Conservation (phyloP, 2,113 vertebrate species). For the Ochotona princeps region DNA sequence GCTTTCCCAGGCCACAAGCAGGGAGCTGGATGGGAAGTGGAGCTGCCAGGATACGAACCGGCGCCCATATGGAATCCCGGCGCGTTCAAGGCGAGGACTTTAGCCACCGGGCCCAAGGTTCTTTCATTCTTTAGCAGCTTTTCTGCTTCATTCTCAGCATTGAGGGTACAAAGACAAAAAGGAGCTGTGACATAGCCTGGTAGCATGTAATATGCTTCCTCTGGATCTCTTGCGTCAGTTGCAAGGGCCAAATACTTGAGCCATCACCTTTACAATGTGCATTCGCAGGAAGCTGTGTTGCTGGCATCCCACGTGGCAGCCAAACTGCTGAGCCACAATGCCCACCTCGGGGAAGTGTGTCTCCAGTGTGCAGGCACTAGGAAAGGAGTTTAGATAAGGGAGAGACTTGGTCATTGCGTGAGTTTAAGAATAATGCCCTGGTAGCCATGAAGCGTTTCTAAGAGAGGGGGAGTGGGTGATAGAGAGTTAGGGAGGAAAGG, state of each 20-base stretch:
- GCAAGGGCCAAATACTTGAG: no score
- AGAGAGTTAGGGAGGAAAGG: not conserved
- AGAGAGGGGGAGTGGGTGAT: not conserved
- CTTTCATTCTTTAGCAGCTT: not conserved
- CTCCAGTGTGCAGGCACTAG: not conserved
- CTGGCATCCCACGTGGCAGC: no score
- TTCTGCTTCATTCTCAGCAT: not conserved
- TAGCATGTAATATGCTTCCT: not conserved
- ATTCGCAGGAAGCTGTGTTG: no score
- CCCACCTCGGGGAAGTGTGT: no score
- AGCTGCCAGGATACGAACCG: no score
- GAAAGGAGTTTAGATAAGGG: not conserved
- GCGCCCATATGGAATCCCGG: no score
- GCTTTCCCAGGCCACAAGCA: no score
- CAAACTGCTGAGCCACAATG: no score
- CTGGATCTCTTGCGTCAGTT: no score
- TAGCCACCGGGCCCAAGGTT: not conserved
- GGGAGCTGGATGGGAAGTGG: no score
- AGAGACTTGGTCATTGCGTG: not conserved
- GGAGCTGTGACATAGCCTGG: not conserved
- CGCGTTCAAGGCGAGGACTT: no score
- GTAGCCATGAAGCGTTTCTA: not conserved
- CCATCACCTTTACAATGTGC: no score
- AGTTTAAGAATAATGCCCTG: not conserved
- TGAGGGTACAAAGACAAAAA: not conserved